Percentiles rank a stretch among this genome's conserved stretches.
phyloP scores from a whole-genome alignment of 2,113 vertebrate genomes.

The Cromileptes altivelis region DNA sequence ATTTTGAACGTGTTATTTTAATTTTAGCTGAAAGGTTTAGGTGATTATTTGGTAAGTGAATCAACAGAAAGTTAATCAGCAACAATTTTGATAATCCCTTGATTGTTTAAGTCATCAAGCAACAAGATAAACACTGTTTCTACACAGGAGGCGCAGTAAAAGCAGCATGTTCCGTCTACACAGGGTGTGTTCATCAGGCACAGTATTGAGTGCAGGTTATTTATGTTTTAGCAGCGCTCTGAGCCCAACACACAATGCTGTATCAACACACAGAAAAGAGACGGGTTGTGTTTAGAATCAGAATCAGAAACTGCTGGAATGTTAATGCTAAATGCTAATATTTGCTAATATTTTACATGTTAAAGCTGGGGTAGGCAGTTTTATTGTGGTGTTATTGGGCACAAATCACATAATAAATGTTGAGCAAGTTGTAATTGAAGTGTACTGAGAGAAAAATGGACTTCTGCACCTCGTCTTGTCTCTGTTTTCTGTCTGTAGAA shows the following conservation, averaged over 20 bases:
- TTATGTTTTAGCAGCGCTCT: not conserved
- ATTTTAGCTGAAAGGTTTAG: not conserved
- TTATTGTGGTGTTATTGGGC: too few species aligned
- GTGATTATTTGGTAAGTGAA: not conserved
- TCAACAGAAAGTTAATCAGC: not conserved
- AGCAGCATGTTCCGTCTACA: too few species aligned
- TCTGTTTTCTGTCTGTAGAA: too few species aligned
- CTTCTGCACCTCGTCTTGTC: too few species aligned
- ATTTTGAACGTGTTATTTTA: not conserved
- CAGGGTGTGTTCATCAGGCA: too few species aligned
- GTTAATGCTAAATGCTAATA: not conserved
- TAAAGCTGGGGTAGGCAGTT: too few species aligned
- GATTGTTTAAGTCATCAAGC: not conserved
- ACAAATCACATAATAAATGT: too few species aligned
- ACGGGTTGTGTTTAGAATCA: not conserved
- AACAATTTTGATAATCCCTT: not conserved
- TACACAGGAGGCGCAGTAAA: not conserved
- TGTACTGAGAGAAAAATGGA: too few species aligned
- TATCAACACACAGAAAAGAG: too few species aligned
- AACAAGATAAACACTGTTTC: not conserved
- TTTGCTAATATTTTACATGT: too few species aligned
- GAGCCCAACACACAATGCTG: not conserved
- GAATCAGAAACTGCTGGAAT: too few species aligned
- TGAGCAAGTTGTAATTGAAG: too few species aligned
- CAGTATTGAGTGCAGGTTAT: not conserved